Percentiles rank a stretch among this genome's conserved stretches.
These are phyloP conservation scores for Cynodonichthys magdalenae DNA, from an alignment of 2,797 vertebrate genomes.

Conservation along the genomic window DNA sequence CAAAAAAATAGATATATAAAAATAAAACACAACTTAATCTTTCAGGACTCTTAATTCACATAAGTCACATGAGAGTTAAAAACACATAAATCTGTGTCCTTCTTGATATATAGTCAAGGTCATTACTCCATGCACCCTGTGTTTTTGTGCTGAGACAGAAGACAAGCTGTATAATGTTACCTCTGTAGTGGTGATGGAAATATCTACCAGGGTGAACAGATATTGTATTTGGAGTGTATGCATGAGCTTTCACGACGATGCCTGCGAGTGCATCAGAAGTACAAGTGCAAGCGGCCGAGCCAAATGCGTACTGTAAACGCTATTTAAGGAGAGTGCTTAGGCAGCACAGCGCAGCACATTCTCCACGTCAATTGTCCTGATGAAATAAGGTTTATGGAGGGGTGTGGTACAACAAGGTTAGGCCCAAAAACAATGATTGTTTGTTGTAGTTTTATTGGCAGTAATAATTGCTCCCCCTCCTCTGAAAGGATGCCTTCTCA, in stretches of 20 bases:
- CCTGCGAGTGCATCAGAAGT: constrained; percentile 39
- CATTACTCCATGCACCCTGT: constrained; percentile 30
- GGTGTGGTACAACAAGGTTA: constrained; percentile 78
- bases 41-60: not conserved
- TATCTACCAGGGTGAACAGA: not conserved
- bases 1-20: no score
- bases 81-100: not conserved
- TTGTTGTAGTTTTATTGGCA: constrained; percentile 82
- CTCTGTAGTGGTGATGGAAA: constrained; percentile 41
- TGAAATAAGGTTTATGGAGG: constrained; percentile 72
- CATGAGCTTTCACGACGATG: constrained; percentile 21
- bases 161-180: constrained; percentile 47
- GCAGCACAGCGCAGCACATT: constrained; percentile 83
- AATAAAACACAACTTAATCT: no score
- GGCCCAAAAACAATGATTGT: constrained; percentile 78
- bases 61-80: constrained; percentile 4
- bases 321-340: constrained; percentile 80
- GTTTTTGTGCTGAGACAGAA: constrained; percentile 30
- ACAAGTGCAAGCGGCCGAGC: constrained; percentile 48
- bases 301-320: constrained; percentile 56
- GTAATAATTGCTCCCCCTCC: constrained; percentile 78
- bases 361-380: constrained; percentile 63
- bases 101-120: constrained; percentile 24
- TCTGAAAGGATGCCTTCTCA: constrained; percentile 62
- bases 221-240: constrained; percentile 14